phyloP scores from a whole-genome alignment of 37 sponge, comb jelly and placozoan species.

The Beroe forskalii region DNA sequence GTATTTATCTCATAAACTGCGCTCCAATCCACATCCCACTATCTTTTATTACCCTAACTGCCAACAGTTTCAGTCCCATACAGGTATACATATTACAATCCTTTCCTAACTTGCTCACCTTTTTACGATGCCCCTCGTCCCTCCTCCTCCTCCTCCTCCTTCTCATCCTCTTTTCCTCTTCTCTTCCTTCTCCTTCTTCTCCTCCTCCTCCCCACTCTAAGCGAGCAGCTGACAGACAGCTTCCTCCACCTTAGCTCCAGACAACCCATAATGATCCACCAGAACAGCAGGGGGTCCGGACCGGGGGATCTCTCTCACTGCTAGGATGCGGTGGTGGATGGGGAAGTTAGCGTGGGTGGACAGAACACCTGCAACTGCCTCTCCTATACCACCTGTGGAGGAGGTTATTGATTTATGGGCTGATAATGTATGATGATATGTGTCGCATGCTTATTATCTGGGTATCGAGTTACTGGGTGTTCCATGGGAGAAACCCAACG shows the following conservation, averaged over 20 bases:
- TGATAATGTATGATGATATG: too few species aligned
- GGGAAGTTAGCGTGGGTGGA: constrained; percentile 70
- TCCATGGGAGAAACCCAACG: too few species aligned
- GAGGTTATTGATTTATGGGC: too few species aligned
- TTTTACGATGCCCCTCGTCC: not conserved
- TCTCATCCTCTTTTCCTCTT: not conserved
- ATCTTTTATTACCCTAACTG: too few species aligned
- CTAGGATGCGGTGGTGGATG: constrained; percentile 71
- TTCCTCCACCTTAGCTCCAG: constrained; percentile 70
- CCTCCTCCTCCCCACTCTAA: not conserved
- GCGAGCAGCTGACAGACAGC: constrained; percentile 79
- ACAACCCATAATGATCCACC: constrained; percentile 83
- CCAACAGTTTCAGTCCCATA: too few species aligned
- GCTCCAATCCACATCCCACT: too few species aligned
- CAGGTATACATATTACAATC: too few species aligned
- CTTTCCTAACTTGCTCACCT: not conserved
- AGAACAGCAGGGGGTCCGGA: constrained; percentile 84
- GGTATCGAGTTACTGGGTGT: too few species aligned
- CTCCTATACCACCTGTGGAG: constrained; percentile 95
- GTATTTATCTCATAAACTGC: too few species aligned
- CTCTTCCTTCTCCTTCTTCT: not conserved
- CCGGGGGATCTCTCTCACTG: constrained; percentile 85
- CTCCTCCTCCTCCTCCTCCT: not conserved
- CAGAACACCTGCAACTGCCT: constrained; percentile 91
- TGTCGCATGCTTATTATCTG: too few species aligned